Conservation (phyloP, 2,888 invertebrate species). For the Phalera bucephala region DNA sequence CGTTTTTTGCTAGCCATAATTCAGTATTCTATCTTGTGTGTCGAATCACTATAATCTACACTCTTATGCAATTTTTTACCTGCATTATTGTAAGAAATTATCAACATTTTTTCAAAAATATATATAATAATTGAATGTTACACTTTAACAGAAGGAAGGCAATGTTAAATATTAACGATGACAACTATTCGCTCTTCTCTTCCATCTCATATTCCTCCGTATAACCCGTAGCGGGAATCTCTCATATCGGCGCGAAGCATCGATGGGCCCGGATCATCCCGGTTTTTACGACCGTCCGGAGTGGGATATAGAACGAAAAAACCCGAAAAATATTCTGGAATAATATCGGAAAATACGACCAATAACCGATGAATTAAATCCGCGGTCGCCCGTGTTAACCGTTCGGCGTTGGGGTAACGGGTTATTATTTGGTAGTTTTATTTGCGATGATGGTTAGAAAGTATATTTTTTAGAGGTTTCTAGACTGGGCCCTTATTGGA, state of each 20-base stretch:
- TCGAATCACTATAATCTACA: no score
- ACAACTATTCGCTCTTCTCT: constrained; percentile 7
- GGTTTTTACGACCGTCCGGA: constrained; percentile 66
- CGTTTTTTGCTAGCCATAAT: no score
- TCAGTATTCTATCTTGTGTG: no score
- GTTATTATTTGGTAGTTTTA: no score
- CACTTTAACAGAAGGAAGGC: no score
- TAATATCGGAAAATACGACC: constrained; percentile 69
- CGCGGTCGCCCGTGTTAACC: constrained; percentile 7
- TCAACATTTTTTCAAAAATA: no score
- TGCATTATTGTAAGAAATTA: no score
- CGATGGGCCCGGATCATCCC: constrained; percentile 69
- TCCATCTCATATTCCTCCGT: constrained; percentile 21
- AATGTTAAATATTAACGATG: no score
- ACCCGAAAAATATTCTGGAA: constrained; percentile 62
- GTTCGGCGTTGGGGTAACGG: no score
- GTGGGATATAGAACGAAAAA: constrained; percentile 54
- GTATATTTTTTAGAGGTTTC: constrained; percentile 5
- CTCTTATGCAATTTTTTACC: no score
- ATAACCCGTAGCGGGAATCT: constrained; percentile 54
- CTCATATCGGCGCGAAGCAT: constrained; percentile 69
- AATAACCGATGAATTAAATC: constrained; percentile 66
- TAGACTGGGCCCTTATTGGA: background rate
- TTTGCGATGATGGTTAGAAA: constrained; percentile 6
- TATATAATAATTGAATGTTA: no score